phyloP scores from a whole-genome alignment of 1,140 invertebrate species.

The Meloidogyne chitwoodi region DNA sequence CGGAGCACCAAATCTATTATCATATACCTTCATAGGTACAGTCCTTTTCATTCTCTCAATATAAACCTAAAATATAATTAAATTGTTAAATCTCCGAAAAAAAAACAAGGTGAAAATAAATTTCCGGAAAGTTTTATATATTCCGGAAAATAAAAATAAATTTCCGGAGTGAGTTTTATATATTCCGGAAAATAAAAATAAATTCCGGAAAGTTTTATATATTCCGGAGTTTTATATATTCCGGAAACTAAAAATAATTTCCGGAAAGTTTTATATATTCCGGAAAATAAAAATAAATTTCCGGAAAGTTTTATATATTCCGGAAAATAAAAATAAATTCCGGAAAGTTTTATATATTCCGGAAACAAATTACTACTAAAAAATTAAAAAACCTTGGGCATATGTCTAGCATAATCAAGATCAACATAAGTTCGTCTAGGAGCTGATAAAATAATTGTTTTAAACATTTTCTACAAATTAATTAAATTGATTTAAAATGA shows the following conservation, averaged over 20 bases:
- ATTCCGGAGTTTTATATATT: too few relatives aligned
- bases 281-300: too few relatives aligned
- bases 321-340: conserved; percentile 3
- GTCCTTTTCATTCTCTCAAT: conserved; percentile 29
- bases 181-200: conserved; percentile 3
- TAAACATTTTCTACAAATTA: background rate
- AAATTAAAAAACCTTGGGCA: conserved; percentile 53
- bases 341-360: too few relatives aligned
- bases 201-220: too few relatives aligned
- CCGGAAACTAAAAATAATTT: too few relatives aligned
- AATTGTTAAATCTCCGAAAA: too few relatives aligned
- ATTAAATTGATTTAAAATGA: background rate
- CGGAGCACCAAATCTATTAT: conserved; percentile 56
- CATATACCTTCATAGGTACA: conserved; percentile 51
- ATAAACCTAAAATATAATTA: conserved; percentile 11
- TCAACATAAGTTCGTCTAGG: conserved; percentile 37
- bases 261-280: too few relatives aligned
- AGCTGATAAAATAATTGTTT: background rate
- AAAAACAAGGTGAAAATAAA: too few relatives aligned
- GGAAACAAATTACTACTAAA: conserved; percentile 39
- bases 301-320: background rate
- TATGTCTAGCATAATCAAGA: conserved; percentile 54
- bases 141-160: too few relatives aligned
- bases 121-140: too few relatives aligned
- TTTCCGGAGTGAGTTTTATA: background rate